Evolutionary conservation across 2,888 invertebrate species (phyloP).

Genomic region (Platycnemis pennipes): DNA sequence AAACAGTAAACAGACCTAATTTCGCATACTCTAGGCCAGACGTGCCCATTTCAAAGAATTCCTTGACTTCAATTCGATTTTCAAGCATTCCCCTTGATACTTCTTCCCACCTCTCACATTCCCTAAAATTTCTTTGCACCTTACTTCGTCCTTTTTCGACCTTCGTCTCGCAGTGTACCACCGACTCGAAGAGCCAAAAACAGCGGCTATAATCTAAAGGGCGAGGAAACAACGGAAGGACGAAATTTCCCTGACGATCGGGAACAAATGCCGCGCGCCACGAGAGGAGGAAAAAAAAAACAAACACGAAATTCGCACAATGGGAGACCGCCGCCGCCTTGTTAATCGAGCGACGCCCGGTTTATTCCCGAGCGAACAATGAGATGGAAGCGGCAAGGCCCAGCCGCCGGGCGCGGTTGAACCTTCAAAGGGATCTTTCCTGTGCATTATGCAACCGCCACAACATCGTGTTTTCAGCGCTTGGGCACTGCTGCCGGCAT

Average conservation of each 20-base stretch:
- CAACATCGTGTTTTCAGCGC: neutral
- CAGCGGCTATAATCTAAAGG: neutral
- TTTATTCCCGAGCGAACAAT: conserved; percentile 9
- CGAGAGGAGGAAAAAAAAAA: too few species aligned
- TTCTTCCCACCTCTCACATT: too few species aligned
- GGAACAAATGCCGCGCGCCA: neutral
- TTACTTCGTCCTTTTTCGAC: too few species aligned
- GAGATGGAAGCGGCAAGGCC: neutral
- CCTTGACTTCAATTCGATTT: too few species aligned
- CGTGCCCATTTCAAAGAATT: too few species aligned
- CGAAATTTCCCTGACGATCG: neutral
- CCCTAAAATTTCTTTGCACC: too few species aligned
- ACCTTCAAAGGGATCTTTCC: conserved; percentile 16
- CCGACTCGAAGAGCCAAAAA: neutral
- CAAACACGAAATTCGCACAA: conserved; percentile 4
- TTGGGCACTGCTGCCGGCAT: neutral
- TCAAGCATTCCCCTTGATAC: too few species aligned
- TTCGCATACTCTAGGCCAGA: too few species aligned
- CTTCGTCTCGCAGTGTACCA: neutral
- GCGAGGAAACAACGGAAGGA: neutral
- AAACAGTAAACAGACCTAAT: too few species aligned
- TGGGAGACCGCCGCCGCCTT: neutral
- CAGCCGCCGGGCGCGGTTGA: neutral
- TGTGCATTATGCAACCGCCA: conserved; percentile 16
- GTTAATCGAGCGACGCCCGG: neutral